These are phyloP conservation scores for Gymnobelideus leadbeateri DNA, from an alignment of 2,113 vertebrate genomes.

Conservation along the genomic window DNA sequence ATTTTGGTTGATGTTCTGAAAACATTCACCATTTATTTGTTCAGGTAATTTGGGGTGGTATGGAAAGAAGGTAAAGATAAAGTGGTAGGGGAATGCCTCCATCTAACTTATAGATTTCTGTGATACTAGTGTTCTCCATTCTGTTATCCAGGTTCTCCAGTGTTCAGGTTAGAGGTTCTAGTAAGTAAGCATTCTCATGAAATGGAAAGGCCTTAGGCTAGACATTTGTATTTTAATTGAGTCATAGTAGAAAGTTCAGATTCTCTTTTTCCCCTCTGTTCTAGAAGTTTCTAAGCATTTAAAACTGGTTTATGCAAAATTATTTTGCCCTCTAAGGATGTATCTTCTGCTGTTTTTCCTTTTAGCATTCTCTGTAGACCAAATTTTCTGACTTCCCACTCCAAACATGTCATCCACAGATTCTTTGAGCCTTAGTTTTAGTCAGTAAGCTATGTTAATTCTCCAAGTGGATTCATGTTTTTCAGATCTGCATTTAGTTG, in stretches of 20 bases:
- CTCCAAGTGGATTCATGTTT: slow-evolving; percentile 92
- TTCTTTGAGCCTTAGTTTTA: slow-evolving; percentile 90
- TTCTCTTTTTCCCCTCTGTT: slow-evolving; percentile 85
- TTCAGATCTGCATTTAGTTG: slow-evolving; percentile 88
- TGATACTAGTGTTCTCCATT: slow-evolving; percentile 78
- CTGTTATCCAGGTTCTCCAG: slow-evolving; percentile 79
- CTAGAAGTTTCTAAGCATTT: slow-evolving; percentile 90
- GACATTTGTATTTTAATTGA: slow-evolving; percentile 89
- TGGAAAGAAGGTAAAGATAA: slow-evolving; percentile 72
- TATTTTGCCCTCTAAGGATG: slow-evolving; percentile 94
- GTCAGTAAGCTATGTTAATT: slow-evolving; percentile 92
- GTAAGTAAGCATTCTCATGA: slow-evolving; percentile 90
- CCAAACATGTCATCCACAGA: slow-evolving; percentile 96
- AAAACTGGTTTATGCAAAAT: slow-evolving; percentile 92
- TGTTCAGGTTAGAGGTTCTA: slow-evolving; percentile 85
- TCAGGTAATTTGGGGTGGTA: slow-evolving; percentile 84
- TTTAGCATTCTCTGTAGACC: slow-evolving; percentile 82
- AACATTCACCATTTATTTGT: slow-evolving; percentile 90
- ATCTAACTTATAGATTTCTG: slow-evolving; percentile 72
- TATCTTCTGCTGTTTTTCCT: slow-evolving; percentile 93
- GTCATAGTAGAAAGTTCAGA: slow-evolving; percentile 90
- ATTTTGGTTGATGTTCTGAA: slow-evolving; percentile 87
- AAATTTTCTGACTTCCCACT: slow-evolving; percentile 87
- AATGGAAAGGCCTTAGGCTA: slow-evolving; percentile 92
- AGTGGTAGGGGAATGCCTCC: slow-evolving; percentile 75